Evolutionary conservation across 1,140 invertebrate species (phyloP).

Genomic region (Panagrolaimus sp.): DNA sequence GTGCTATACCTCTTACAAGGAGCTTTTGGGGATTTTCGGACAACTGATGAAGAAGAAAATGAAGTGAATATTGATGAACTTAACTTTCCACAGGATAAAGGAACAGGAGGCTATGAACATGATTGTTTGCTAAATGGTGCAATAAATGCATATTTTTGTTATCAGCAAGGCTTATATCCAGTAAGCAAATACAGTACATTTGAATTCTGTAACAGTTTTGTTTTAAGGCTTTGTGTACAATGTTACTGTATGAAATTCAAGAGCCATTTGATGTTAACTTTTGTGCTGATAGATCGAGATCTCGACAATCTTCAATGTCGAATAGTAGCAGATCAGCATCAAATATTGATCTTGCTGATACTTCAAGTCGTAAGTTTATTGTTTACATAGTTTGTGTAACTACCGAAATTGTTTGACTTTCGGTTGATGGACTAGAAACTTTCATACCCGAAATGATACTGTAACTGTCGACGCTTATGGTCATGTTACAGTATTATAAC

Average conservation of each 20-base stretch:
- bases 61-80: conserved; percentile 13
- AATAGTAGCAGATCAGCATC: conserved; percentile 43
- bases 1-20: conserved; percentile 47
- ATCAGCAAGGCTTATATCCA: background rate
- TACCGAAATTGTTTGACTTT: conserved; percentile 18
- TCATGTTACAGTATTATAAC: no score
- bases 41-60: conserved; percentile 31
- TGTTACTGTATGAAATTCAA: conserved; percentile 41
- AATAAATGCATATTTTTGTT: conserved; percentile 15
- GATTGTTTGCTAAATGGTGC: conserved; percentile 4
- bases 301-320: conserved; percentile 31
- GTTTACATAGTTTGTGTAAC: background rate
- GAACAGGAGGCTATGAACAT: background rate
- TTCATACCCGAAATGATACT: conserved; percentile 23
- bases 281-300: conserved; percentile 5
- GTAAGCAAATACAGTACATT: background rate
- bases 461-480: background rate
- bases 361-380: background rate
- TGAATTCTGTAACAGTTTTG: background rate
- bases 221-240: conserved; percentile 39
- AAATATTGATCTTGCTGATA: conserved; percentile 42
- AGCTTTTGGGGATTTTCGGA: conserved; percentile 49
- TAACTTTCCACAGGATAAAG: conserved; percentile 20
- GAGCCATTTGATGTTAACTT: conserved; percentile 39
- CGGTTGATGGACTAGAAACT: conserved; percentile 32